Conservation (phyloP, 2,888 invertebrate species). For the Hirtodrosophila duncani region DNA sequence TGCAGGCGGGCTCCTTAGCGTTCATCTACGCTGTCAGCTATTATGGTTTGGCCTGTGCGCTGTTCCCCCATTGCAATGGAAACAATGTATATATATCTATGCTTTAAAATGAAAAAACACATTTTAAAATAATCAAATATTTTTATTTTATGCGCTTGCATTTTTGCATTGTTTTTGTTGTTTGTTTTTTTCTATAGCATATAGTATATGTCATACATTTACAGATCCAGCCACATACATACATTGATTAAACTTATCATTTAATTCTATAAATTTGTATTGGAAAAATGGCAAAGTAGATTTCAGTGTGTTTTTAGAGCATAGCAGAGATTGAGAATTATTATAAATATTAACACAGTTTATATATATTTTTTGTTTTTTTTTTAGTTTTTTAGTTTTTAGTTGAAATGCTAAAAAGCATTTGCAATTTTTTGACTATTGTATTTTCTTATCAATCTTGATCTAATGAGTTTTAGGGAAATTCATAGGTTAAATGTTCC, state of each 20-base stretch:
- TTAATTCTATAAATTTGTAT: conserved; percentile 40
- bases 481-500: too few relatives aligned
- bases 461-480: too few relatives aligned
- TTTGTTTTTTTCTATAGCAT: conserved; percentile 34
- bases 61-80: too few relatives aligned
- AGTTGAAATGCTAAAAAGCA: too few relatives aligned
- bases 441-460: too few relatives aligned
- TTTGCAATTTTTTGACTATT: too few relatives aligned
- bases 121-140: conserved; percentile 35
- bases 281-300: conserved; percentile 50
- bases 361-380: too few relatives aligned
- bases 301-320: conserved; percentile 22
- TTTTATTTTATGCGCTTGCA: conserved; percentile 47
- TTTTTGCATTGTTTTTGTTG: conserved; percentile 38
- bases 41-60: too few relatives aligned
- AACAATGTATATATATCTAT: too few relatives aligned
- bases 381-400: too few relatives aligned
- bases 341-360: conserved; percentile 68
- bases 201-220: conserved; percentile 49
- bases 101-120: conserved; percentile 8
- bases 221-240: conserved; percentile 62
- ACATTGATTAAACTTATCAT: conserved; percentile 31
- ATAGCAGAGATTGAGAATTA: conserved; percentile 26
- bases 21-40: too few relatives aligned
- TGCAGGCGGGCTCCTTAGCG: too few relatives aligned